These are phyloP conservation scores for Solea solea DNA, from an alignment of 2,113 vertebrate genomes.

Conservation along the genomic window DNA sequence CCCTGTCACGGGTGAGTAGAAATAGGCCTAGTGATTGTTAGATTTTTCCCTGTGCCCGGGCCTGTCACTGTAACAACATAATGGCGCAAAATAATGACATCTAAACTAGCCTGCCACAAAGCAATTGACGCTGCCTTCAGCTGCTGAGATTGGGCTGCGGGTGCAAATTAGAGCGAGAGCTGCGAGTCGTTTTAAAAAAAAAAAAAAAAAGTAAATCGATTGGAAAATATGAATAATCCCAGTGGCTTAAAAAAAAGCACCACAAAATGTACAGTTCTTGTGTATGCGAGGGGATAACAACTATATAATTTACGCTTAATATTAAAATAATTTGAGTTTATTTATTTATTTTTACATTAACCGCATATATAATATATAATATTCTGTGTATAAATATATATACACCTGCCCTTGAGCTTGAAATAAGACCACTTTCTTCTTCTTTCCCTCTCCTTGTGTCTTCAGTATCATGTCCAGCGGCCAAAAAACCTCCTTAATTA, in stretches of 20 bases:
- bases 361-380: too few relatives aligned
- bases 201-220: constrained; percentile 75
- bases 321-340: too few relatives aligned
- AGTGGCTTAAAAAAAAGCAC: constrained; percentile 2
- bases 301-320: neutral
- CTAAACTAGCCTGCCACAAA: constrained; percentile 79
- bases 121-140: constrained; percentile 73
- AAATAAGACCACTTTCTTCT: constrained; percentile 30
- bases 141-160: constrained; percentile 46
- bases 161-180: constrained; percentile 75
- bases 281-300: neutral
- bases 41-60: constrained; percentile 61
- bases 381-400: too few relatives aligned
- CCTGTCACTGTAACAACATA: constrained; percentile 82
- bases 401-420: constrained; percentile 21
- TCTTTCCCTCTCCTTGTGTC: constrained; percentile 5
- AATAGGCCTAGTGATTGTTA: constrained; percentile 77
- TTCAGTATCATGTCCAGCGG: constrained; percentile 39
- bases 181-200: constrained; percentile 55
- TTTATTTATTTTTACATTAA: too few relatives aligned
- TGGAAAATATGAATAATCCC: constrained; percentile 68
- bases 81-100: constrained; percentile 81
- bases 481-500: constrained; percentile 51
- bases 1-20: constrained; percentile 70
- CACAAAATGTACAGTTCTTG: constrained; percentile 2